These are phyloP conservation scores for Morone saxatilis DNA, from an alignment of 2,113 vertebrate species.

Conservation along the genomic window DNA sequence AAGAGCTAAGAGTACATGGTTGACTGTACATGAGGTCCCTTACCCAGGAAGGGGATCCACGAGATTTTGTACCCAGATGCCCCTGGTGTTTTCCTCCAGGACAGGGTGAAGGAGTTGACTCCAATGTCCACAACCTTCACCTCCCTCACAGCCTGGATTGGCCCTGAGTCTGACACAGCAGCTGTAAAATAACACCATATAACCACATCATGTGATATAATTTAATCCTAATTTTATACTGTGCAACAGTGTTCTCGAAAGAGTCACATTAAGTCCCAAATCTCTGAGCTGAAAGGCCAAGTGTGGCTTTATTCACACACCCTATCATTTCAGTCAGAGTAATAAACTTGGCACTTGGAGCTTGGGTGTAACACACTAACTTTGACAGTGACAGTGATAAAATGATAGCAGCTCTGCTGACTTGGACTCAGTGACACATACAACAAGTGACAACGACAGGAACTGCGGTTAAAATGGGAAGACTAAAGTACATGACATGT, in stretches of 20 bases:
- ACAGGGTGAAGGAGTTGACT: constrained; percentile 82
- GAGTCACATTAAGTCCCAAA: not conserved
- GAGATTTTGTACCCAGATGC: constrained; percentile 87
- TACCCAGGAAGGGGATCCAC: constrained; percentile 87
- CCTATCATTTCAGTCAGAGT: constrained; percentile 32
- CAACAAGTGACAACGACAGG: constrained; percentile 56
- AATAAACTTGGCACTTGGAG: constrained; percentile 22
- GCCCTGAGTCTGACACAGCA: constrained; percentile 76
- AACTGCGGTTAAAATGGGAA: constrained; percentile 72
- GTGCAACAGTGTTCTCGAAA: not conserved
- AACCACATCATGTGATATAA: not conserved
- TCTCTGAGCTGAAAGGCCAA: not conserved
- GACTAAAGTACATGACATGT: constrained; percentile 76
- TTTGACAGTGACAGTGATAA: constrained; percentile 48
- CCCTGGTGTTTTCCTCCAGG: constrained; percentile 86
- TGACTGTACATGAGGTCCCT: not conserved
- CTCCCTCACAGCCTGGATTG: constrained; percentile 81
- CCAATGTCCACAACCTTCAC: constrained; percentile 85
- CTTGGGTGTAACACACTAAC: constrained; percentile 18
- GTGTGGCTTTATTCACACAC: not conserved
- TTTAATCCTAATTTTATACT: not conserved
- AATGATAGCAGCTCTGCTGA: constrained; percentile 61
- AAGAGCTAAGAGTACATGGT: not conserved
- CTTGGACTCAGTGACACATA: constrained; percentile 47
- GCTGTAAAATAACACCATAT: constrained; percentile 51